Conservation (phyloP, 1,140 invertebrate genomes). For the Polyergus mexicanus region DNA sequence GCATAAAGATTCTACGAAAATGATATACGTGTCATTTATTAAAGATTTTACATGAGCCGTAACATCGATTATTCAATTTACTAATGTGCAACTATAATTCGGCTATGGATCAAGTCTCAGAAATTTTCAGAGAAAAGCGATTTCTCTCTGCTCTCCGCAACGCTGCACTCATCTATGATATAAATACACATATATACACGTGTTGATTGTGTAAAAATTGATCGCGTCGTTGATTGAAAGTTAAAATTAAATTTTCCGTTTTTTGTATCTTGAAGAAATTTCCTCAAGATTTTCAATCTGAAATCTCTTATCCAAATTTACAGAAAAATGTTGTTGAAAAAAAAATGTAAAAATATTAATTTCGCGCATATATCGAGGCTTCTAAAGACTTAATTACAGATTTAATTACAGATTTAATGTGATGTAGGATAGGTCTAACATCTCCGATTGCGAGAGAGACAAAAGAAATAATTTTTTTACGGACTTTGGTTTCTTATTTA, state of each 20-base stretch:
- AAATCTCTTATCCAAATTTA: not conserved
- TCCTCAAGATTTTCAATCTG: not conserved
- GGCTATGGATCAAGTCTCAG: not conserved
- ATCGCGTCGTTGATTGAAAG: constrained; percentile 36
- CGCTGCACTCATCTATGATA: constrained; percentile 6
- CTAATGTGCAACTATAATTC: not conserved
- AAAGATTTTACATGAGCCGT: not conserved
- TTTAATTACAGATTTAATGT: constrained; percentile 1
- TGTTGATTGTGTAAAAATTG: constrained; percentile 46
- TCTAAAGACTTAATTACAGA: not conserved
- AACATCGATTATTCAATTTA: not conserved
- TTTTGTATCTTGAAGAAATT: not conserved
- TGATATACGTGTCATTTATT: not conserved
- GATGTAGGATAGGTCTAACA: constrained; percentile 44
- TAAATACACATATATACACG: constrained; percentile 23
- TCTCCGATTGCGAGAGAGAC: not conserved
- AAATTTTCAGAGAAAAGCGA: not conserved
- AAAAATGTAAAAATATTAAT: not conserved
- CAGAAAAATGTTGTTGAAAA: not conserved
- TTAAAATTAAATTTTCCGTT: not conserved
- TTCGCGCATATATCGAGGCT: not conserved
- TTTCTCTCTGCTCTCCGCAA: not conserved
- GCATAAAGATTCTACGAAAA: not conserved
- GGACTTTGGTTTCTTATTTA: not conserved
- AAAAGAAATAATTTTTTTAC: constrained; percentile 27